Base-by-base conservation (phyloP, 2,888 invertebrate genomes). In the Lamellibrachia satsuma region DNA sequence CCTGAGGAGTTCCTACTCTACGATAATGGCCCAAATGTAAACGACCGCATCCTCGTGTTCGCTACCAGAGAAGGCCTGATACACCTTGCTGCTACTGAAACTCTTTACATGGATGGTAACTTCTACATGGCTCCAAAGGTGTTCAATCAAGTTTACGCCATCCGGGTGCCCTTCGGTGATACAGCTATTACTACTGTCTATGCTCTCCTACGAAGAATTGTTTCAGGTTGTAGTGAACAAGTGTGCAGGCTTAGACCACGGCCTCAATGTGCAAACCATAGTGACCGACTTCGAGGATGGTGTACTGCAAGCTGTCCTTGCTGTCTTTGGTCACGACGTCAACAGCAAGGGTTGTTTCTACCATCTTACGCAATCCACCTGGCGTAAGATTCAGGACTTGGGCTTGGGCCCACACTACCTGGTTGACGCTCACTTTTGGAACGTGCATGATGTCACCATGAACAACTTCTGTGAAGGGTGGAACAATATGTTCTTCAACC, bases 361-460 rank as follows among this genome's bases (percentile, higher is more conserved):
- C 91, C 91, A 91, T 52, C 9, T 91, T 6, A 91, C 91, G 51
- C 91, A 91, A 51, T 91, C 91, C 7, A 91, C 91, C 27, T 91
- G 91, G 91, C 91, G 91, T 51, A 91, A 91, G 7, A 9, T 91
- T 51, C 91, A 91, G 39, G 91, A 91, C 1, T 52, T 91, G 52
- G 91, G 91, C n/a, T 52, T 91, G 27, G 51, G 22, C 7, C 52
- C 52, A 22, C 52, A 22, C 7, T 91, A 91, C 91, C 22, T 7
- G n/a, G 91, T 52, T 7, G 9, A 91, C 2, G 91, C 52, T n/a
- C 27, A 27, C 51, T 91, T 22, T 51, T 3, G 52, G 55, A 55
- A 2, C 9, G 55, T 55, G 7, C 55, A 55, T 55, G 55, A 55
- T 9, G 55, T 1, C 3, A 55, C 55, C 55, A 55, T 55, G 55